Evolutionary conservation across 2,888 invertebrate species (phyloP), one percentile per base, ranked within the genome.

Genomic region (Colletes collaris): DNA sequence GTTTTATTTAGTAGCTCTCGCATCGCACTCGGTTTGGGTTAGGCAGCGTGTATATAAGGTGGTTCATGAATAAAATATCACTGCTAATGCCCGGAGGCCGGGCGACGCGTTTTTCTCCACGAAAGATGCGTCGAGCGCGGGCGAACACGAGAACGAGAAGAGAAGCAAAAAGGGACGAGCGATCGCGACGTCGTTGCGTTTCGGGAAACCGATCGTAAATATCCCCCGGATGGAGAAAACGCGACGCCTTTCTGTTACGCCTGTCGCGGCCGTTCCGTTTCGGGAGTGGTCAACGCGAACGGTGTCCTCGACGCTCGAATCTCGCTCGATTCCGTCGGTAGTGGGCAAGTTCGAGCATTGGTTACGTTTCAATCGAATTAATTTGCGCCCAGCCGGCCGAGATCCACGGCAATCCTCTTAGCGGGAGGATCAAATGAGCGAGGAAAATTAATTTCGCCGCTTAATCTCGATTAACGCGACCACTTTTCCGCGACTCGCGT

Each of bases 11-110:
- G 91, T 92, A 91, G 92, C 87, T 90, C 84, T 84, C 80, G 83
- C 88, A 76, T 87, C 88, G 87, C 88, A 82, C 87, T 88, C 86
- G 86, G 85, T 87, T 88, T 83, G 88, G 90, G 86, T 83, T 86
- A 85, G 84, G 82, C 84, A 82, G 60, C 86, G 86, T 87, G 85
- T 88, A 88, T 87, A 89, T 87, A 91, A 91, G 91, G 91, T 91
- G 90, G 84, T 88, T 92, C 92, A 93, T 93, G 93, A 93, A 93
- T 93, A 92, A 93, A 92, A 93, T 92, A 93, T 93, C 89, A 89
- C 85, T 82, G 90, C 91, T 93, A 92, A 92, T 93, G 91, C 91
- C 92, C 89, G 86, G 89, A 89, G 91, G 89, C 90, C 84, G 88
- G 89, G 90, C 90, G 91, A 90, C 91, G 90, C 89, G 89, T 91